Conservation (phyloP, 2,113 vertebrate species). For the Capreolus pygargus region DNA sequence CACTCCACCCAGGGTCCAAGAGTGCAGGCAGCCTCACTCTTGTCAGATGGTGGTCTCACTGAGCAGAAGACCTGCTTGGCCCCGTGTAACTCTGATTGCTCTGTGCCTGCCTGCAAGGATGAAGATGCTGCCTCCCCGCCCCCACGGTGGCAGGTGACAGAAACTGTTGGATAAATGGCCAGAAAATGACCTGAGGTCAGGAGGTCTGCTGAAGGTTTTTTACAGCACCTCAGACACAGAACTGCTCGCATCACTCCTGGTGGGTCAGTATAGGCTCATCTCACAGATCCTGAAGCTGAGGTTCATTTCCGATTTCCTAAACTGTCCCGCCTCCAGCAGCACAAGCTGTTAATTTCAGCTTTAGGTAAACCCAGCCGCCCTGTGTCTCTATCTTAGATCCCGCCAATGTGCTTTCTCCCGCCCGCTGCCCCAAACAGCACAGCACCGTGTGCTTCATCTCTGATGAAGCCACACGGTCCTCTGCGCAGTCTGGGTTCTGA, state of each 20-base stretch:
- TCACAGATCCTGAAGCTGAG: background rate
- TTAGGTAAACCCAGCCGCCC: background rate
- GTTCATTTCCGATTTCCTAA: background rate
- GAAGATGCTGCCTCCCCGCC: background rate
- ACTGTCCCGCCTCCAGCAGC: background rate
- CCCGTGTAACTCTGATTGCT: background rate
- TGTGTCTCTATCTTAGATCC: background rate
- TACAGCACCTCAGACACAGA: background rate
- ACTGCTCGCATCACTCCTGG: background rate
- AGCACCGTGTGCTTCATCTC: background rate
- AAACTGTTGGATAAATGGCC: background rate
- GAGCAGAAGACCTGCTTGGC: background rate
- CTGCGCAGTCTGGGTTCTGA: conserved; percentile 49
- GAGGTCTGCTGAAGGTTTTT: background rate
- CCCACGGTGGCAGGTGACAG: background rate
- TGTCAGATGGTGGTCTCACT: background rate
- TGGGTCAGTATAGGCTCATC: background rate
- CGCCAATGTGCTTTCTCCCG: background rate
- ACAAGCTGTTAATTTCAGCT: background rate
- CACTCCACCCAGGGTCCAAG: background rate
- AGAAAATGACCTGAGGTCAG: background rate
- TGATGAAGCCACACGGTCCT: conserved; percentile 34
- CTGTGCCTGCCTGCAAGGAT: background rate
- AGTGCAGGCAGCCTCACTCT: background rate
- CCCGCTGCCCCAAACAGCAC: background rate